Percentiles rank a stretch among this genome's conserved stretches.
These are phyloP conservation scores for Catostylus mosaicus DNA, from an alignment of 30 jellyfish, hydroid and myxozoan species.

Conservation along the genomic window DNA sequence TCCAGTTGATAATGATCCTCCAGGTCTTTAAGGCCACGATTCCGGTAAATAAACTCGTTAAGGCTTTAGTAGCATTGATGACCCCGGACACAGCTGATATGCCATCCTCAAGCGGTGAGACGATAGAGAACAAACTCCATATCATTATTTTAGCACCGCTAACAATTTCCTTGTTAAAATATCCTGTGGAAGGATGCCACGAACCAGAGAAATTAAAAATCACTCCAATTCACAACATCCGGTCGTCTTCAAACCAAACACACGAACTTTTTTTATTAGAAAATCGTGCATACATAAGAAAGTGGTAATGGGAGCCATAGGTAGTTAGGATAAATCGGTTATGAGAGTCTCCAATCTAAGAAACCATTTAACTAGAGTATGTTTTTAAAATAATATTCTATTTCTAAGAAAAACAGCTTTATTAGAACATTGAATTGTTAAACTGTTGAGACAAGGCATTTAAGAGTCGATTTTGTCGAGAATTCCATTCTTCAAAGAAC, in stretches of 20 bases:
- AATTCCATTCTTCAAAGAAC: too few relatives aligned
- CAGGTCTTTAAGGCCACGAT: neutral
- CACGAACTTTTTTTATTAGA: too few relatives aligned
- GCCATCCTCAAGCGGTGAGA: neutral
- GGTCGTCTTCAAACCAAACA: constrained; percentile 8
- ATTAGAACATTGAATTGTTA: too few relatives aligned
- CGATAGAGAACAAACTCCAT: neutral
- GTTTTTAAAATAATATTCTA: too few relatives aligned
- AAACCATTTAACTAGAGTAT: too few relatives aligned
- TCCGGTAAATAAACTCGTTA: neutral
- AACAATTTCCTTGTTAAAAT: constrained; percentile 3
- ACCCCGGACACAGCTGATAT: constrained; percentile 2
- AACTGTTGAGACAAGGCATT: too few relatives aligned
- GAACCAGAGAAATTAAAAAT: constrained; percentile 6
- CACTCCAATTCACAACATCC: constrained; percentile 9
- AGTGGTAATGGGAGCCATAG: too few relatives aligned
- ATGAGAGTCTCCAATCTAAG: too few relatives aligned
- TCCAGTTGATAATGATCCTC: neutral
- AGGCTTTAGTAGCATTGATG: neutral
- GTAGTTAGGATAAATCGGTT: too few relatives aligned
- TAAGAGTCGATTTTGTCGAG: too few relatives aligned
- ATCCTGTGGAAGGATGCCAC: constrained; percentile 8
- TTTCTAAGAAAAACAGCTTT: too few relatives aligned
- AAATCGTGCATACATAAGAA: too few relatives aligned
- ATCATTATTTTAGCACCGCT: neutral